A percentile compares a stretch with the other conserved stretches of the same genome.
These are phyloP conservation scores for Chrysina gloriosa DNA, from an alignment of 2,888 invertebrate genomes.

Conservation along the genomic window DNA sequence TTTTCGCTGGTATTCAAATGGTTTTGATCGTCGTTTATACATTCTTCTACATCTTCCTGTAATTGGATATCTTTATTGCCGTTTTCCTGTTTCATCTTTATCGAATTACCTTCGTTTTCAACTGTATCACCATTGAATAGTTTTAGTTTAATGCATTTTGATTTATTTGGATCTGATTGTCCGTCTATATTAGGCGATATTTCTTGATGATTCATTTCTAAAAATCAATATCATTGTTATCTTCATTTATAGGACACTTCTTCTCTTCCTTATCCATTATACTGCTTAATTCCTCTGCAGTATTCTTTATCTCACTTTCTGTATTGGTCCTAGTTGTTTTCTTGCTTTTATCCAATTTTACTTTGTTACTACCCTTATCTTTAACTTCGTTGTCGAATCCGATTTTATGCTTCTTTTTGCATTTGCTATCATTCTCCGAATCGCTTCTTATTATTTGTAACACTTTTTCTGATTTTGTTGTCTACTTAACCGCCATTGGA, in stretches of 20 bases:
- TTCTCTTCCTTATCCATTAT: too few relatives aligned
- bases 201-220: too few relatives aligned
- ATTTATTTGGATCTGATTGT: conserved; percentile 46
- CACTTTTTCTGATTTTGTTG: conserved; percentile 34
- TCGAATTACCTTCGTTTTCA: conserved; percentile 31
- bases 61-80: conserved; percentile 42
- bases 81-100: conserved; percentile 43
- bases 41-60: conserved; percentile 39
- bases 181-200: too few relatives aligned
- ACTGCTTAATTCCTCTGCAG: too few relatives aligned
- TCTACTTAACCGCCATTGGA: conserved; percentile 17
- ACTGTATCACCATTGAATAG: conserved; percentile 35
- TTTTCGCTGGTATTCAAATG: conserved; percentile 27
- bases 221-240: too few relatives aligned
- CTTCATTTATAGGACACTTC: too few relatives aligned
- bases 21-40: conserved; percentile 9
- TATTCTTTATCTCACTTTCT: background rate
- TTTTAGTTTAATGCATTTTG: conserved; percentile 22
- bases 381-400: background rate
- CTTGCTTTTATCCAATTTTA: conserved; percentile 3
- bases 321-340: conserved; percentile 8
- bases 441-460: conserved; percentile 24
- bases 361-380: background rate
- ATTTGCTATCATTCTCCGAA: conserved; percentile 31
- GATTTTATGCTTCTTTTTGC: conserved; percentile 32